These are phyloP conservation scores for Remorina albescens DNA, from an alignment of 2,797 vertebrate genomes.

Conservation along the genomic window DNA sequence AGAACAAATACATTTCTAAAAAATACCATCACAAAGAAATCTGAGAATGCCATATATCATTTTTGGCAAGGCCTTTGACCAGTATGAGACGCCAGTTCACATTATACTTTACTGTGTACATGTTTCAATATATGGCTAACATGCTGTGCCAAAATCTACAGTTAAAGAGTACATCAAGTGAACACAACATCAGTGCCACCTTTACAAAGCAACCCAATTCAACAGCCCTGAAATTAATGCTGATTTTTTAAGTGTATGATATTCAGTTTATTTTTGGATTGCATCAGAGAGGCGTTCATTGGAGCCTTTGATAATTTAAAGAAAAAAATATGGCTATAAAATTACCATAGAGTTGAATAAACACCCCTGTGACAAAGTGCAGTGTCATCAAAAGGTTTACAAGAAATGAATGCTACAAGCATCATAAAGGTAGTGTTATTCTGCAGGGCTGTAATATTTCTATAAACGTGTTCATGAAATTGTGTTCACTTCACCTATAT, in stretches of 20 bases:
- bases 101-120: conserved; percentile 76
- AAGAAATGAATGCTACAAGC: conserved; percentile 37
- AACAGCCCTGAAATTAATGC: conserved; percentile 42
- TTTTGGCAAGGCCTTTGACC: conserved; percentile 75
- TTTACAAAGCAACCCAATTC: conserved; percentile 37
- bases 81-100: conserved; percentile 76
- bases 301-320: conserved; percentile 39
- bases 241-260: conserved; percentile 27
- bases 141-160: conserved; percentile 79
- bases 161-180: conserved; percentile 66
- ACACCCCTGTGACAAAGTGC: conserved; percentile 51
- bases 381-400: conserved; percentile 36
- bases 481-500: conserved; percentile 57
- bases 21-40: conserved; percentile 82
- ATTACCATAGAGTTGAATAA: conserved; percentile 48
- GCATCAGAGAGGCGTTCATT: conserved; percentile 46
- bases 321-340: conserved; percentile 63
- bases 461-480: conserved; percentile 41
- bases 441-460: conserved; percentile 44
- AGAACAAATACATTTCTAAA: conserved; percentile 77
- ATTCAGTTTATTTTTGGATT: conserved; percentile 40
- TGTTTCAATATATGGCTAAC: conserved; percentile 78
- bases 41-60: conserved; percentile 74
- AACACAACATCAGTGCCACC: conserved; percentile 59
- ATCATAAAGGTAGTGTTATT: conserved; percentile 40